Evolutionary conservation across 2,888 invertebrate genomes (phyloP).

Genomic region (Piscicola geometra): DNA sequence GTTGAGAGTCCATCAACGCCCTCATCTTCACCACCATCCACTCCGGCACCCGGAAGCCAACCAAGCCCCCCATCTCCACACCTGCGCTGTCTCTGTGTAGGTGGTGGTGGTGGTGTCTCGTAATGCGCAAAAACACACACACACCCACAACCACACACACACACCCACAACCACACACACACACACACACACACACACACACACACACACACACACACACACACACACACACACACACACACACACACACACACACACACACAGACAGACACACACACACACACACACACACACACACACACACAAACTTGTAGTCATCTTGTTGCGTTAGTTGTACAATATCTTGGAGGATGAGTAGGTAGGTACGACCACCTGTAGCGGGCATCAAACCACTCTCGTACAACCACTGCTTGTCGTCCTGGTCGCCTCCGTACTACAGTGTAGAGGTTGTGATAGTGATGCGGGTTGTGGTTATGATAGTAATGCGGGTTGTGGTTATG

Average conservation of each 20-base stretch:
- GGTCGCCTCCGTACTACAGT: constrained; percentile 68
- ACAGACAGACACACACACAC: too few species aligned
- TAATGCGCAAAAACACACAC: too few species aligned
- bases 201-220: too few species aligned
- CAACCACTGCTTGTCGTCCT: constrained; percentile 76
- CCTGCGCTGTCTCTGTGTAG: constrained; percentile 41
- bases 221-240: too few species aligned
- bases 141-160: too few species aligned
- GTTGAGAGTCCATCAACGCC: constrained; percentile 61
- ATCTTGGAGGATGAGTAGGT: constrained; percentile 73
- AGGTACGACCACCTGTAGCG: constrained; percentile 73
- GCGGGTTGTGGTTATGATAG: too few species aligned
- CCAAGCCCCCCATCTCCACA: constrained; percentile 62
- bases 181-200: too few species aligned
- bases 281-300: not conserved
- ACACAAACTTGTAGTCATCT: constrained; percentile 64
- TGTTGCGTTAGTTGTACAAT: constrained; percentile 70
- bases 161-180: too few species aligned
- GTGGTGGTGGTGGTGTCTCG: too few species aligned
- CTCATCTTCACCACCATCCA: constrained; percentile 73
- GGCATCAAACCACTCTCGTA: constrained; percentile 71
- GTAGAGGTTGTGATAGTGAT: not conserved
- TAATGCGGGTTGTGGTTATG: too few species aligned
- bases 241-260: too few species aligned
- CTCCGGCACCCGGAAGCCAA: constrained; percentile 71